These are phyloP conservation scores for Amblyopsis hoosieri DNA, from an alignment of 2,797 vertebrate species.

Conservation along the genomic window DNA sequence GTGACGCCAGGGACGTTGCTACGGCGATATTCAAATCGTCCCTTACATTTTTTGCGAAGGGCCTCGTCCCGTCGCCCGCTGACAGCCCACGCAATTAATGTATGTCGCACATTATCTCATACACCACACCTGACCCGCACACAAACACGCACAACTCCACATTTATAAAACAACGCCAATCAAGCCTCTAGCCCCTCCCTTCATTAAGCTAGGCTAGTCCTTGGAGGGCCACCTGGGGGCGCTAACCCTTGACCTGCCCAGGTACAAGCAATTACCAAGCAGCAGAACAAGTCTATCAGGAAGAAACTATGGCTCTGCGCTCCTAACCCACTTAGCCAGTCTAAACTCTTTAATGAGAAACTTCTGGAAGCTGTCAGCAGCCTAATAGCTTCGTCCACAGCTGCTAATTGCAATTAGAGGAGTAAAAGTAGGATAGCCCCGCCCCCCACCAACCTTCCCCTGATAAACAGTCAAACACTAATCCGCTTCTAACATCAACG, in stretches of 20 bases:
- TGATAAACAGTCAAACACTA: conserved; percentile 22
- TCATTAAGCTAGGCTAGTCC: conserved; percentile 65
- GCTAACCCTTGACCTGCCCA: conserved; percentile 67
- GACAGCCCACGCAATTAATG: conserved; percentile 77
- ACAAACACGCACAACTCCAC: background rate
- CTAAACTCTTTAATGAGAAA: conserved; percentile 69
- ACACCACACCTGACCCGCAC: conserved; percentile 55
- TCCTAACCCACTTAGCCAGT: conserved; percentile 74
- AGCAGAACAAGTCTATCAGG: conserved; percentile 60
- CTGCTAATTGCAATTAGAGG: conserved; percentile 70
- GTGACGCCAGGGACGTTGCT: conserved; percentile 58
- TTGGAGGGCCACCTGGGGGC: conserved; percentile 47
- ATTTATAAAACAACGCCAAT: conserved; percentile 12
- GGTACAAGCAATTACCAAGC: conserved; percentile 74
- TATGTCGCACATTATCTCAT: conserved; percentile 73
- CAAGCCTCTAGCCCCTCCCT: conserved; percentile 14
- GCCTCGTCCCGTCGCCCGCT: conserved; percentile 45
- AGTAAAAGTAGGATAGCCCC: conserved; percentile 56
- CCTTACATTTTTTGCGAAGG: conserved; percentile 64
- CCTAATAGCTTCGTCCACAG: conserved; percentile 62
- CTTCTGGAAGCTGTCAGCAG: conserved; percentile 77
- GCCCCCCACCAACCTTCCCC: conserved; percentile 15
- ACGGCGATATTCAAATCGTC: conserved; percentile 76
- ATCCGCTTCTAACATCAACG: conserved; percentile 23
- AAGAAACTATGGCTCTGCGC: conserved; percentile 68